A percentile compares a stretch with the other conserved stretches of the same genome.
Conservation (phyloP, 2,113 vertebrate genomes). For the Pavo muticus region DNA sequence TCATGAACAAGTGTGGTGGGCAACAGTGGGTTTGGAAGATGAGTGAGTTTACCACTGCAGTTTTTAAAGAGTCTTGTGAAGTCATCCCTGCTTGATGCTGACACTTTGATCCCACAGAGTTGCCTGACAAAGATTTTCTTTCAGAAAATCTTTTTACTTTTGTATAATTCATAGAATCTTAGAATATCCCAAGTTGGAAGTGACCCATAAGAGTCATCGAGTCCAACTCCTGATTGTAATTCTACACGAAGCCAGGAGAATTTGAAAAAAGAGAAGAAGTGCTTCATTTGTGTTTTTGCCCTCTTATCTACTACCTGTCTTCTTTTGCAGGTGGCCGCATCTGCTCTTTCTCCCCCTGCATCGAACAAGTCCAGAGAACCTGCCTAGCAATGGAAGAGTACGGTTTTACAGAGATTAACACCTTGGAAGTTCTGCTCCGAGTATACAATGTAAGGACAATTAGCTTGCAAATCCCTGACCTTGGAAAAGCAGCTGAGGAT, state of each 20-base stretch:
- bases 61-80: not conserved
- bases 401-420: conserved; percentile 91
- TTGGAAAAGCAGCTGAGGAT: conserved; percentile 77
- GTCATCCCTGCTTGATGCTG: not conserved
- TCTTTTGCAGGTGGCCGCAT: conserved; percentile 88
- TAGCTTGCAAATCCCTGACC: conserved; percentile 88
- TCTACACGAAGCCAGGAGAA: not conserved
- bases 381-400: conserved; percentile 83
- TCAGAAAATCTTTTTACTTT: not conserved
- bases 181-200: too few species aligned
- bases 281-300: not conserved
- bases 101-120: not conserved
- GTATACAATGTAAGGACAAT: conserved; percentile 88
- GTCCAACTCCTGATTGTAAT: not conserved
- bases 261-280: not conserved
- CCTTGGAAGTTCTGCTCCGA: conserved; percentile 92
- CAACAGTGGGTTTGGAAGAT: not conserved
- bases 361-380: conserved; percentile 96
- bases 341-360: conserved; percentile 96
- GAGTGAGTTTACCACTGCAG: not conserved
- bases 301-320: not conserved
- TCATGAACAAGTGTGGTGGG: not conserved
- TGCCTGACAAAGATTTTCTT: not conserved
- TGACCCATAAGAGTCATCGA: too few species aligned
- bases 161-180: too few species aligned